Percentiles rank a stretch among this genome's conserved stretches.
phyloP scores from a whole-genome alignment of 2,888 invertebrate genomes.

The Tetragnatha montana region DNA sequence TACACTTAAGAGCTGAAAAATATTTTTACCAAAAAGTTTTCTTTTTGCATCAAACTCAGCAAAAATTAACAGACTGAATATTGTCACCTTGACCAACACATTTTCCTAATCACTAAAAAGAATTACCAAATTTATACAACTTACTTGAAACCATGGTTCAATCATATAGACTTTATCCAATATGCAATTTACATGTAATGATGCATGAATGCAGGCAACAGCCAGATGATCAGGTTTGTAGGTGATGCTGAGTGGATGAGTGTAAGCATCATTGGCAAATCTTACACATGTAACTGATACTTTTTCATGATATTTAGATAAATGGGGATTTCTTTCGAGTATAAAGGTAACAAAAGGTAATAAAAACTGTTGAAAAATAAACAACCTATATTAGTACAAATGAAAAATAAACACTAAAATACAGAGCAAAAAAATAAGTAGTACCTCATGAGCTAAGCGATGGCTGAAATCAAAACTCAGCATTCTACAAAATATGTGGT shows the following conservation, averaged over 20 bases:
- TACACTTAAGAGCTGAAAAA: too few species aligned
- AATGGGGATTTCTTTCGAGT: background rate
- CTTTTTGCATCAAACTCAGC: too few species aligned
- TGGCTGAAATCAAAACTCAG: slow-evolving; percentile 30
- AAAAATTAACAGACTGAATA: too few species aligned
- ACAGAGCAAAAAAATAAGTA: background rate
- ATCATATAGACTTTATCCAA: background rate
- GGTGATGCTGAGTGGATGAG: slow-evolving; percentile 10
- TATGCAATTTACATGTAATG: slow-evolving; percentile 23
- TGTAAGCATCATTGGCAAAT: slow-evolving; percentile 43
- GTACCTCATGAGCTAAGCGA: slow-evolving; percentile 54
- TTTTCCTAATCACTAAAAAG: too few species aligned
- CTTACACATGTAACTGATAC: slow-evolving; percentile 15
- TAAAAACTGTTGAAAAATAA: slow-evolving; percentile 15
- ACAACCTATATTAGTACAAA: too few species aligned
- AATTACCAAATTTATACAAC: too few species aligned
- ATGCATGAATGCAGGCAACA: slow-evolving; percentile 50
- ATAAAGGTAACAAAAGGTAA: slow-evolving; percentile 32
- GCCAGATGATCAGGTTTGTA: slow-evolving; percentile 40
- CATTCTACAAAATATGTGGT: slow-evolving; percentile 36
- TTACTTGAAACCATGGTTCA: slow-evolving; percentile 40
- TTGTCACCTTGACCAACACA: too few species aligned
- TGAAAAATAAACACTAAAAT: too few species aligned
- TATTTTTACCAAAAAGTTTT: too few species aligned
- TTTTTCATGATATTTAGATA: slow-evolving; percentile 3